Base-by-base conservation (phyloP, 2,113 vertebrate species). In the Merops nubicus region DNA sequence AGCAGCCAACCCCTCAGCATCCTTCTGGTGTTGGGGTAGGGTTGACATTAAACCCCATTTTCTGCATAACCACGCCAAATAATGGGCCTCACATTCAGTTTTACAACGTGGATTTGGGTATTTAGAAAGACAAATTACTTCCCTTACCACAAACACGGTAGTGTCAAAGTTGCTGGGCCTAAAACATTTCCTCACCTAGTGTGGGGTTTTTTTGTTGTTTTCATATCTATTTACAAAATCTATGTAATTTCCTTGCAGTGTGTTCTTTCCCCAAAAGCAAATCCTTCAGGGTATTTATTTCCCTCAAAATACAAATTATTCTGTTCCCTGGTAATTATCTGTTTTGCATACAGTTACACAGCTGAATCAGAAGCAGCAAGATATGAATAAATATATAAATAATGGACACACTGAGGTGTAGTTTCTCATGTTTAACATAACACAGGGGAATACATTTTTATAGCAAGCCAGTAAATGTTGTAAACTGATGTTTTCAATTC, bases 401-500 rank as follows among this genome's bases (percentile, higher is more conserved):
- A 96, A 97, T 95, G 96, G 95, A 97, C 95, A 97, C 95, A 94
- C 95, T 0, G 88, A 96, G 97, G 96, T 98, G 97, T 97, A 95
- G 97, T 87, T 97, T 98, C 96, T 97, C 93, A 74, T 96, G 91
- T 97, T 97, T 98, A 97, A 98, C 93, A 95, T 91, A 95, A 93
- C 97, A 96, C 97, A 76, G 62, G 97, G 98, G 97, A 98, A 97
- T 97, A 97, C 93, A 74, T 97, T 98, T 97, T 99, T 98, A 98
- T 96, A 91, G 97, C 74, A 95, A 82, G 88, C 98, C 97, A 97
- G 98, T 98, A 98, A 98, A 99, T 96, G 97, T 96, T 97, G 91
- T 88, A 97, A 98, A 97, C 98, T 98, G 98, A 98, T 98, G 98
- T 98, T 99, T 99, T 98, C 98, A 98, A 98, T 98, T 98, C 98